Evolutionary conservation across 2,797 vertebrate genomes (phyloP), one percentile per base, ranked within the genome.

Genomic region (Pristis pectinata): DNA sequence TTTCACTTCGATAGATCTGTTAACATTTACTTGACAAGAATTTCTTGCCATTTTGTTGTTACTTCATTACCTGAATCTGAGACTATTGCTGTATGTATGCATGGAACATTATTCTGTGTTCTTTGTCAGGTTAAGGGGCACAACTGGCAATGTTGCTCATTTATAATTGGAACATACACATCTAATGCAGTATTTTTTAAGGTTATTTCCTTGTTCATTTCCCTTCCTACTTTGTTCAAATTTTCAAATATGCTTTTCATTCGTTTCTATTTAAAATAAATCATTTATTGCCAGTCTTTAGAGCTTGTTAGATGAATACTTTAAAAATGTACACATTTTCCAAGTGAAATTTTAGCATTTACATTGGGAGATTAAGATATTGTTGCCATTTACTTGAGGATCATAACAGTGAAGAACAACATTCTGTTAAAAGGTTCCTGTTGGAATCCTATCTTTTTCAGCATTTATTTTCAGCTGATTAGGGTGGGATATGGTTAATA

Each of bases 1-100:
- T 93, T 44, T 72, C 64, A 70, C 67, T 93, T 74, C 3, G 91
- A 72, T 64, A 93, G 64, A 74, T 74, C 92, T 94, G 70, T 76
- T 94, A 94, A 53, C 44, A 56, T 94, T 76, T 34, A n/a, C 92
- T 34, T 17, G 15, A 56, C 44, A 72, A 49, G 27, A 41, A 27
- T 94, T 94, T 94, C 70, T 94, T 56, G 24, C 27, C 44, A 53
- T 74, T 76, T 72, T 53, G 44, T 1, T 53, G 44, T 15, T 74
- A 17, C 70, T 74, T 41, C 49, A 27, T 27, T 76, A 67, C 15
- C 24, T 49, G 24, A 74, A 53, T 74, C 27, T 92, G 61, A 53
- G 41, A 94, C 4, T 74, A 76, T 94, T 76, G 70, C 92, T 76
- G 30, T 74, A 41, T 74, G 92, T 34, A 15, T 49, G 49, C 49